A percentile compares a stretch with the other conserved stretches of the same genome.
These are phyloP conservation scores for Denticeps clupeoides DNA, from an alignment of 2,797 vertebrate genomes.

Conservation along the genomic window DNA sequence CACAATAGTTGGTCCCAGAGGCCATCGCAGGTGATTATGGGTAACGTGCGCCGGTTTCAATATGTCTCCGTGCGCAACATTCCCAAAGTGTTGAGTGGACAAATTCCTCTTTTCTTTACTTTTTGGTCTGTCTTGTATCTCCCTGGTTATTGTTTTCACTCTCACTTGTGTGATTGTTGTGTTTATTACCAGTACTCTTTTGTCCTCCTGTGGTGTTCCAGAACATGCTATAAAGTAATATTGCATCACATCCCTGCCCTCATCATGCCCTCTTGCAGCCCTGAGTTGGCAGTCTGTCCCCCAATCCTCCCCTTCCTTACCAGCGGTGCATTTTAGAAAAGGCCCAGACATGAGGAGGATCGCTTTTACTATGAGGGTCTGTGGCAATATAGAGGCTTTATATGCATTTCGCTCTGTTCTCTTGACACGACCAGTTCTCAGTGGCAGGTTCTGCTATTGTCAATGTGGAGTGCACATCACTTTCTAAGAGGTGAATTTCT, in stretches of 20 bases:
- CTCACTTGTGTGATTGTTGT: not conserved
- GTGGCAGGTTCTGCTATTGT: not conserved
- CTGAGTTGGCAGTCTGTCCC: not conserved
- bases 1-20: constrained; percentile 53
- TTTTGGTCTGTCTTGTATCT: constrained; percentile 21
- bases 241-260: not conserved
- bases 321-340: too few relatives aligned
- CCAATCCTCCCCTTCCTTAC: too few relatives aligned
- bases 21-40: constrained; percentile 59
- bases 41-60: constrained; percentile 35
- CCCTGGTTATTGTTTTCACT: constrained; percentile 19
- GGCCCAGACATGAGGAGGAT: too few relatives aligned
- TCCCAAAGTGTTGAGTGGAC: constrained; percentile 30
- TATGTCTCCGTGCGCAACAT: constrained; percentile 22
- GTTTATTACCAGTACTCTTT: not conserved
- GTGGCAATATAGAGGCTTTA: not conserved
- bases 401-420: not conserved
- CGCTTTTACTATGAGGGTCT: not conserved
- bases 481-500: not conserved
- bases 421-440: not conserved
- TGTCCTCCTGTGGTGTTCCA: not conserved
- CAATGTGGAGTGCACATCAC: not conserved
- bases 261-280: not conserved
- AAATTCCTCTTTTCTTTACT: constrained; percentile 22
- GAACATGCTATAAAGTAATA: constrained; percentile 4